phyloP scores from a whole-genome alignment of 2,888 invertebrate genomes.

The Sarcophaga carnaria region DNA sequence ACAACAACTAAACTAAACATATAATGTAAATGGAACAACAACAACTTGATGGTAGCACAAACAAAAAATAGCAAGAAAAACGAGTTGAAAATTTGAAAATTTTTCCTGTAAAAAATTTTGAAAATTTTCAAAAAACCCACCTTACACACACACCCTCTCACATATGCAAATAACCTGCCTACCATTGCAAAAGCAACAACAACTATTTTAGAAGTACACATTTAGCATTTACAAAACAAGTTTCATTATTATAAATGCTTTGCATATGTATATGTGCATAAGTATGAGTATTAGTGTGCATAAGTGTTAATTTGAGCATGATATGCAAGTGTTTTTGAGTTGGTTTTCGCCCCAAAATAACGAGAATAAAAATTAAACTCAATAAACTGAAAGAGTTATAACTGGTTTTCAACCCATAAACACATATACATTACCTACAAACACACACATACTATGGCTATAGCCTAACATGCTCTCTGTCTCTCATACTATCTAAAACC shows the following conservation, averaged over 20 bases:
- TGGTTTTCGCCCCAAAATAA: slow-evolving; percentile 70
- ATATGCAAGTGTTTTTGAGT: slow-evolving; percentile 68
- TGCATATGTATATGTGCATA: slow-evolving; percentile 2
- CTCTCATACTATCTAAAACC: neutral
- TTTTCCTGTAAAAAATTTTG: slow-evolving; percentile 66
- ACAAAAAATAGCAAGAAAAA: slow-evolving; percentile 27
- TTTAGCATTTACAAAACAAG: slow-evolving; percentile 39
- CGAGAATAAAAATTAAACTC: slow-evolving; percentile 68
- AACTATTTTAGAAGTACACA: neutral
- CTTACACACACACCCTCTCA: slow-evolving; percentile 14
- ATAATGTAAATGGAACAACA: no score
- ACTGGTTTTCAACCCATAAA: slow-evolving; percentile 47
- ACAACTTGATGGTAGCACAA: neutral
- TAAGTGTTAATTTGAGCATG: slow-evolving; percentile 64
- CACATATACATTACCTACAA: neutral
- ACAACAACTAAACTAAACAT: neutral
- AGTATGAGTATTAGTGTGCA: slow-evolving; percentile 35
- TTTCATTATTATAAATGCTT: slow-evolving; percentile 44
- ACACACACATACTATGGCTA: neutral
- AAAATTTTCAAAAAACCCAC: slow-evolving; percentile 64
- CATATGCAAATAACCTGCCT: slow-evolving; percentile 59
- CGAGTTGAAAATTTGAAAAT: slow-evolving; percentile 68
- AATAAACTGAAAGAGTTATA: slow-evolving; percentile 69
- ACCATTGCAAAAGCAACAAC: slow-evolving; percentile 54
- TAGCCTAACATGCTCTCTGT: neutral